Evolutionary conservation across 1,140 invertebrate genomes (phyloP), one percentile per base, ranked within the genome.

Genomic region (Bombus sibiricus): DNA sequence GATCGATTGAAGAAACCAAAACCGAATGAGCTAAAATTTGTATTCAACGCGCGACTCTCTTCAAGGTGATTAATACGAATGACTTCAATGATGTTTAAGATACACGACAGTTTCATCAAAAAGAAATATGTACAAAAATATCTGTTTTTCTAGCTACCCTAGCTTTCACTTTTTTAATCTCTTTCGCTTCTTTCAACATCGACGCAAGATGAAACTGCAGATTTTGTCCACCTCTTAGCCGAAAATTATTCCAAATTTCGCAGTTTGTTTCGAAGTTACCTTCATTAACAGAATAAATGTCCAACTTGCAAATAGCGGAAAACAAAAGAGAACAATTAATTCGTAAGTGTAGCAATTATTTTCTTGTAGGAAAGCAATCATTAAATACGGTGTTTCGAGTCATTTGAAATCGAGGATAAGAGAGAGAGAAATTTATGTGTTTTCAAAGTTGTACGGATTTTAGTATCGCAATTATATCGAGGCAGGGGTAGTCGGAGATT

Each of bases 391-490:
- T 25, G 22, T 68, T 43, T 68, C 34, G 62, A 72, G 15, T 1
- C 34, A 41, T 5, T 5, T 9, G 13, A 39, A 59, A 77, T 78
- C 41, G 22, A 66, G 39, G 32, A 8, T 62, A 37, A 73, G 39
- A 69, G 59, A 59, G 80, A 86, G 39, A 59, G 79, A 69, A 62
- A 81, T 81, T 87, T 83, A 87, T 81, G 81, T 80, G 62, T 77
- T 74, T 83, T 71, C 74, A 62, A 86, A 85, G 90, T 89, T 89
- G 68, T n/a, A 43, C 57, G 73, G 68, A 87, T 85, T 92, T 90
- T 86, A 87, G 88, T 92, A 91, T 91, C 87, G 86, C 86, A 92
- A 92, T 93, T 92, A 92, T 91, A 91, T 90, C 71, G 77, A 66
- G 86, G 75, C 79, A 47, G 82, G 39, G 72, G 34, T 64, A 80